phyloP scores from a whole-genome alignment of 2,797 vertebrate species.

The Intellagama lesueurii region DNA sequence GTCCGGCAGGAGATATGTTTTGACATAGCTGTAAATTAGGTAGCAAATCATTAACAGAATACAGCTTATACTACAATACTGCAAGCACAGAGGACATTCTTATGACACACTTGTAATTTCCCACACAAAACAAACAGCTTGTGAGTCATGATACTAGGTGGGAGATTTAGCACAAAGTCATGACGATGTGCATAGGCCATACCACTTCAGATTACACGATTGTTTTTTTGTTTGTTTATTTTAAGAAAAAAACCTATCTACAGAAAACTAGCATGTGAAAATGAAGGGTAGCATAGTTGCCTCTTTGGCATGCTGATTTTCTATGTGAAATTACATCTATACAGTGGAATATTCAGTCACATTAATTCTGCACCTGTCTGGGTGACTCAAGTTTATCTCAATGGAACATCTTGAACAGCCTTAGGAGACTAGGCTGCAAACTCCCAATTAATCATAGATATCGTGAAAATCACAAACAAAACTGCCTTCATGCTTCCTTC shows the following conservation, averaged over 20 bases:
- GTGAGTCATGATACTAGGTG: conserved; percentile 4
- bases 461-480: neutral
- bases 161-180: neutral
- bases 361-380: neutral
- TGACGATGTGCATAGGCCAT: neutral
- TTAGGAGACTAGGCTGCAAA: neutral
- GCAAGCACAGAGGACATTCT: neutral
- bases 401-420: neutral
- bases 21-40: conserved; percentile 88
- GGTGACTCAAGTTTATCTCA: no score
- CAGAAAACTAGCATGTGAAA: neutral
- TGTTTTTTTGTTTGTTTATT: neutral
- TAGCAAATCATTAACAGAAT: conserved; percentile 16
- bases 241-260: neutral
- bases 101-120: neutral
- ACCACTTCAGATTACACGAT: neutral
- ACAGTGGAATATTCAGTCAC: neutral
- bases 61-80: neutral
- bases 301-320: accelerated
- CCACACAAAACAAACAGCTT: conserved; percentile 10
- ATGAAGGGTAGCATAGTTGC: neutral
- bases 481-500: neutral
- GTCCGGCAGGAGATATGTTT: conserved; percentile 95
- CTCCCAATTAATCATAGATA: neutral
- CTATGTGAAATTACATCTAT: neutral